A percentile compares a stretch with the other conserved stretches of the same genome.
phyloP scores from a whole-genome alignment of 2,113 vertebrate species.

The Crypturellus undulatus region DNA sequence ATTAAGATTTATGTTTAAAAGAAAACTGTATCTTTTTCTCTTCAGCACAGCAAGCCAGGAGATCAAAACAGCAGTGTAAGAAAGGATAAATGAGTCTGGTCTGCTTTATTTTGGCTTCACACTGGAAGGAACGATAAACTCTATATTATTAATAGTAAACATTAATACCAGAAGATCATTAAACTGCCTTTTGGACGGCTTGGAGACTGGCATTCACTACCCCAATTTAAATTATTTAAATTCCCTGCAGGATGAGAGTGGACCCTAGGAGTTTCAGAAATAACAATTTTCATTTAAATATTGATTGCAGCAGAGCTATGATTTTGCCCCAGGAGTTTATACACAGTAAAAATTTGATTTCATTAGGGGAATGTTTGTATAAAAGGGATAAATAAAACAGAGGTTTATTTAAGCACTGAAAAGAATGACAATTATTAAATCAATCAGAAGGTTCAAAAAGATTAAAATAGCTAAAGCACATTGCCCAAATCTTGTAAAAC shows the following conservation, averaged over 20 bases:
- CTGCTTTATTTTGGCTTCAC: constrained; percentile 30
- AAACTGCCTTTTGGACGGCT: neutral
- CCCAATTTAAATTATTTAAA: neutral
- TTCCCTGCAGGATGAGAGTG: neutral
- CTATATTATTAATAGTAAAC: neutral
- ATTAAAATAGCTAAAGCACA: neutral
- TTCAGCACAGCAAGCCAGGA: constrained; percentile 2
- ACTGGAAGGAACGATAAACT: neutral
- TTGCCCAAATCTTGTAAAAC: neutral
- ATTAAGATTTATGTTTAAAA: neutral
- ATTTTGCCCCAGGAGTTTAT: neutral
- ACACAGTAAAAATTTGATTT: neutral
- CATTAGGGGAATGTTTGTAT: neutral
- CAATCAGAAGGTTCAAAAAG: neutral
- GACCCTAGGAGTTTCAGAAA: neutral
- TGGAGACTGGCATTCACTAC: neutral
- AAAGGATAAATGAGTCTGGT: constrained; percentile 15
- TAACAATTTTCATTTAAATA: neutral
- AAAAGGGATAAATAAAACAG: neutral
- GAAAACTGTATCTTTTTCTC: neutral
- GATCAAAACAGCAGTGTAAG: constrained; percentile 2
- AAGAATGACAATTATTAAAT: neutral
- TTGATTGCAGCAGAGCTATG: neutral
- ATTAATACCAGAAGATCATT: constrained; percentile 8
- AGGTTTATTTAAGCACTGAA: neutral